Base-by-base conservation (phyloP, 2,113 vertebrate species). In the Dipodomys stephensi region DNA sequence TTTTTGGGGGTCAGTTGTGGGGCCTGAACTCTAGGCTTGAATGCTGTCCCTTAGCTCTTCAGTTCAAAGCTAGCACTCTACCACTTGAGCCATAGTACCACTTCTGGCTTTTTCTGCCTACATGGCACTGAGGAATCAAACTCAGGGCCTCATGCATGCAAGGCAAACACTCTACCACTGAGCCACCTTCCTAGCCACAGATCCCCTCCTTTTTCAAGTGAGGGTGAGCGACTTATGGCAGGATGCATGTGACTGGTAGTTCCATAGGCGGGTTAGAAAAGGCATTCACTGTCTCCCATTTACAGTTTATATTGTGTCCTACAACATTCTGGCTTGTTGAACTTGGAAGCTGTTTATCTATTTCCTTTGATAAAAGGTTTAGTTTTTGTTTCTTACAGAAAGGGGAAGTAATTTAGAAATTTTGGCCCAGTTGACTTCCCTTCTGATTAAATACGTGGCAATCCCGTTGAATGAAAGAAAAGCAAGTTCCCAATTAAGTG, bases 341-440 rank as follows among this genome's bases (percentile, higher is more conserved):
- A 87, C 65, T 97, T 96, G 95, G 95, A 96, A 91, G 60, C 71
- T 73, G 60, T 89, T 94, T 93, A 94, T 96, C 87, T 83, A 53
- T 88, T 94, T 94, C 79, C 65, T 88, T 88, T 78, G 76, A 91
- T 92, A 88, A 92, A 93, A 97, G 49, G 53, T 46, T 91, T 93
- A 64, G 39, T 91, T 92, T 97, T 96, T 95, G 44, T 95, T 96
- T 94, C 87, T 90, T 84, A 91, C 25, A 72, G 39, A 94, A 93
- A 97, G 73, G 62, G 95, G 94, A 97, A 97, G 92, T 94, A 92
- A 96, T 96, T 96, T 81, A 95, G 49, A 90, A 93, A 53, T 74
- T 81, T 88, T 97, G 96, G 95, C 91, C 18, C 68, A 27, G n/a
- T 87, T 32, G 84, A 96, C 92, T 97, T 97, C 96, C 93, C 73